Evolutionary conservation across 2,113 vertebrate species (phyloP).

Genomic region (Callithrix jacchus): DNA sequence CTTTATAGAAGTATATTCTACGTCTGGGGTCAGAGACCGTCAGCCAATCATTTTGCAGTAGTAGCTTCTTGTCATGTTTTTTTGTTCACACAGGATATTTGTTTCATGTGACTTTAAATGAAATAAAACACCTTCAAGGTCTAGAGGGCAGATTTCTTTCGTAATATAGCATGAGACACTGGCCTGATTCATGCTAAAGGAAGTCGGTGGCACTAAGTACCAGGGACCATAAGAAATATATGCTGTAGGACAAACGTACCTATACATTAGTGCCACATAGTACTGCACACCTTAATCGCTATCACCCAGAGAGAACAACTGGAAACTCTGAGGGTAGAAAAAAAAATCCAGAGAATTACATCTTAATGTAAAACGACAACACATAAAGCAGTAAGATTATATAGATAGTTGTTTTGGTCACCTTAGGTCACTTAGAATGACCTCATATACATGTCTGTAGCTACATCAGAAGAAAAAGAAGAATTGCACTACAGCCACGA

Average conservation of each 20-base stretch:
- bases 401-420: background rate
- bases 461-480: conserved; percentile 14
- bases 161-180: background rate
- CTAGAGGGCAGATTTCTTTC: background rate
- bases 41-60: background rate
- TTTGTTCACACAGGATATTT: background rate
- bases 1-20: background rate
- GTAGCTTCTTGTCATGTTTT: background rate
- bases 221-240: background rate
- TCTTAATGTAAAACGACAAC: background rate
- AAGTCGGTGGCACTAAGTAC: background rate
- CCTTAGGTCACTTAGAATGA: background rate
- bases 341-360: background rate
- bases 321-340: background rate
- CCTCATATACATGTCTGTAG: background rate
- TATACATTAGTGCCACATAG: background rate
- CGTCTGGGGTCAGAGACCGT: background rate
- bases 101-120: background rate
- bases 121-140: background rate
- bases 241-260: background rate
- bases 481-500: background rate
- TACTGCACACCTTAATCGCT: background rate
- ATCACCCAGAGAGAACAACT: background rate
- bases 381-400: background rate
- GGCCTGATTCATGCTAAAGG: background rate